A percentile compares a stretch with the other conserved stretches of the same genome.
phyloP scores from a whole-genome alignment of 2,113 vertebrate species.

The Tachysurus vachellii region DNA sequence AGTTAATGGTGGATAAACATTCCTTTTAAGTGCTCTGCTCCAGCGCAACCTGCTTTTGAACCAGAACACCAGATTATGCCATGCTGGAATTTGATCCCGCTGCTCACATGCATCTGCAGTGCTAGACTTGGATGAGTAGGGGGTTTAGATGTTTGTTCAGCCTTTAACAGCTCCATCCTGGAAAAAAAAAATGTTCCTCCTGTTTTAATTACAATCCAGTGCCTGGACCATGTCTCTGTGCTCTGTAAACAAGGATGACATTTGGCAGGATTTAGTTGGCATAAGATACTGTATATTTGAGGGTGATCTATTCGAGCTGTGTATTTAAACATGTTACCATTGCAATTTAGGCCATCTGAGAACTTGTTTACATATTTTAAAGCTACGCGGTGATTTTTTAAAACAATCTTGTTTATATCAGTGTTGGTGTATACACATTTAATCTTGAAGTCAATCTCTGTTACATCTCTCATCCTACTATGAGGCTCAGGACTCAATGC shows the following conservation, averaged over 20 bases:
- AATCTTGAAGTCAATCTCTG: constrained; percentile 30
- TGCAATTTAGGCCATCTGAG: constrained; percentile 35
- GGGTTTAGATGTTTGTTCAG: constrained; percentile 18
- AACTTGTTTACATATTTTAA: constrained; percentile 43
- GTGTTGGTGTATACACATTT: constrained; percentile 31
- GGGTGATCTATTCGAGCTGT: constrained; percentile 23
- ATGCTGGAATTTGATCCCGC: neutral
- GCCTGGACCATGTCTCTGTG: constrained; percentile 17
- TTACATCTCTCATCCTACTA: constrained; percentile 23
- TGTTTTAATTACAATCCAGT: constrained; percentile 31
- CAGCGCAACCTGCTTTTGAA: neutral
- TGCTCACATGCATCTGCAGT: constrained; percentile 4
- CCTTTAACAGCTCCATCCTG: neutral
- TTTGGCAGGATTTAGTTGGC: constrained; percentile 31
- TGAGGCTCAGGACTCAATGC: neutral
- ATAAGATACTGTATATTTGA: constrained; percentile 18
- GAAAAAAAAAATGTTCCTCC: constrained; percentile 1
- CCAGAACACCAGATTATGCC: constrained; percentile 18
- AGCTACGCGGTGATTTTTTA: constrained; percentile 29
- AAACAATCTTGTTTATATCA: constrained; percentile 44
- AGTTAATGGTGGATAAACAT: neutral
- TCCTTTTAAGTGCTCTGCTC: constrained; percentile 14
- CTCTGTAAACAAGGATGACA: constrained; percentile 43
- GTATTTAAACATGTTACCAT: constrained; percentile 41
- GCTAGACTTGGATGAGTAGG: neutral